These are phyloP conservation scores for Chrysotoxum bicinctum DNA, from an alignment of 2,888 invertebrate species.

Conservation along the genomic window DNA sequence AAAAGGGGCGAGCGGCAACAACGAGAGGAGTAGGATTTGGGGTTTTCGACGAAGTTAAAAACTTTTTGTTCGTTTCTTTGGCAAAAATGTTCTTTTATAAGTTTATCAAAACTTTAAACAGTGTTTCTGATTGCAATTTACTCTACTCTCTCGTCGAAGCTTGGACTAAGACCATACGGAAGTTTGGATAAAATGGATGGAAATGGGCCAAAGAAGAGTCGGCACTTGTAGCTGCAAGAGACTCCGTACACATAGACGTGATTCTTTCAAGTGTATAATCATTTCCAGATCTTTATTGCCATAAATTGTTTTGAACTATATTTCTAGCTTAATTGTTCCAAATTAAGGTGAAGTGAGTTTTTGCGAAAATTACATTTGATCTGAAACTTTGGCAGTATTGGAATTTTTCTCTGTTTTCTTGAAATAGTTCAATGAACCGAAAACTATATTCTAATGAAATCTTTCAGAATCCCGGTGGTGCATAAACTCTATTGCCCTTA, in stretches of 20 bases:
- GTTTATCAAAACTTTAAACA: constrained; percentile 72
- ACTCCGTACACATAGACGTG: neutral
- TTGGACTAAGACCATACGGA: neutral
- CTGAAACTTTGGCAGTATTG: neutral
- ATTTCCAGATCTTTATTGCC: constrained; percentile 10
- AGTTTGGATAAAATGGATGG: neutral
- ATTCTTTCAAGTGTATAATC: constrained; percentile 31
- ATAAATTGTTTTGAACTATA: neutral
- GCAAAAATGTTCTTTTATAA: constrained; percentile 68
- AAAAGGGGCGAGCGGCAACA: neutral
- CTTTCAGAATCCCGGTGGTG: no score
- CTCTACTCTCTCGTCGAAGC: constrained; percentile 17
- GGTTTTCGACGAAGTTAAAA: constrained; percentile 27
- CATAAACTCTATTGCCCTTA: no score
- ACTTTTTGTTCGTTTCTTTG: constrained; percentile 37
- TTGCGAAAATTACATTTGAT: neutral
- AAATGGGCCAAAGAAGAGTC: constrained; percentile 16
- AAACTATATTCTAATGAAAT: neutral
- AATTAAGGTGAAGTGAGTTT: neutral
- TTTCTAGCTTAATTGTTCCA: neutral
- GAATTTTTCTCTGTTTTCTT: neutral
- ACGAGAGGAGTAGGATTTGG: neutral
- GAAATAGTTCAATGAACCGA: neutral
- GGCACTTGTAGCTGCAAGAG: constrained; percentile 31
- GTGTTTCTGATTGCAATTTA: constrained; percentile 71